Evolutionary conservation across 2,797 vertebrate species (phyloP), one percentile per base, ranked within the genome.

Genomic region (Enteromius trimaculatus): DNA sequence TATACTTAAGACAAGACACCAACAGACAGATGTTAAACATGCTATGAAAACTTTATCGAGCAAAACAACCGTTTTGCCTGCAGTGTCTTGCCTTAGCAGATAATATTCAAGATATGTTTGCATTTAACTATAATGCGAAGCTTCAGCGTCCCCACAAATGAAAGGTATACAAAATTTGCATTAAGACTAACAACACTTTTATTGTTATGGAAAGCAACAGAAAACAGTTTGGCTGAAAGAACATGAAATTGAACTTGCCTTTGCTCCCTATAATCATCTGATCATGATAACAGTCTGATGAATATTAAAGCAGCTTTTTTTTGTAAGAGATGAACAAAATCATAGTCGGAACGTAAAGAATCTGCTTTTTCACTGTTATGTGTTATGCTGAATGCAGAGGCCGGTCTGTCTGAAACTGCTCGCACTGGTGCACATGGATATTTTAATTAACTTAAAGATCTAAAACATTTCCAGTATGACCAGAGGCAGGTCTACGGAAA

Each of bases 31-130:
- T 31, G 6, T 44, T 44, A 44, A 6, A 66, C 29, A 14, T 16
- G 6, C 31, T 34, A 19, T 19, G 26, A 14, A 34, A 31, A 16
- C 2, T n/a, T 13, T 51, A 31, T 31, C 42, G 37, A 23, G 21
- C 16, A 71, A 49, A 6, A 21, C 10, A 34, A n/a, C 34, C 19
- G 11, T 39, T 76, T 76, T 14, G 5, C 47, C 6, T 53, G 29
- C 58, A 58, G 72, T 76, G 72, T 23, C 31, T 75, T 37, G 72
- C 19, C n/a, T 80, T 29, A 71, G 42, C 53, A 47, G 53, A 80
- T 31, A 13, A 39, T n/a, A 68, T 53, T 39, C 8, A 69, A n/a
- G 51, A 29, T 70, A 53, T 42, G 37, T 44, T 70, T n/a, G 34
- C 23, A 58, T 70, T 70, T 39, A 42, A 42, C n/a, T n/a, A 42